Evolutionary conservation across 2,888 invertebrate genomes (phyloP), one percentile per base, ranked within the genome.

Genomic region (Tetramorium bicarinatum): DNA sequence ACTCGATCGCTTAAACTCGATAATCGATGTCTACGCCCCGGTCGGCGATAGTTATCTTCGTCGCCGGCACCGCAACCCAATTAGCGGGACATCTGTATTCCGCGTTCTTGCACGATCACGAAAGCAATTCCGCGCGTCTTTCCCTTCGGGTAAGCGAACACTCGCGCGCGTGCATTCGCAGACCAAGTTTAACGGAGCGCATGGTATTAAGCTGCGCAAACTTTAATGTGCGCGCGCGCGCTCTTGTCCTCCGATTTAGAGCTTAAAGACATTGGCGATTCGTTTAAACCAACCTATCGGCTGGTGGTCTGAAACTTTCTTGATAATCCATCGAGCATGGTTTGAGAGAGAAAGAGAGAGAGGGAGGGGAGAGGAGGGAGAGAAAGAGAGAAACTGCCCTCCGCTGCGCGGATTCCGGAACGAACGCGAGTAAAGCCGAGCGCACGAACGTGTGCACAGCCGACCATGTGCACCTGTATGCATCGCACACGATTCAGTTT

Each of bases 251-350:
- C 21, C 44, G 25, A 81, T 49, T 86, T 81, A 69, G 54, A 76
- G 80, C 84, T 87, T 72, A 83, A 80, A 83, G 81, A 85, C 85
- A 81, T 85, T 56, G 87, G 7, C 66, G 83, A 90, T 87, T 86
- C 85, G 83, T 81, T 88, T 84, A 83, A 85, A 83, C 71, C 67
- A 80, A 76, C 71, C 77, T 72, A 75, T 61, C 71, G 85, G 21
- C 41, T 29, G 29, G 71, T 18, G 79, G 71, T 71, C 59, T 34
- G 18, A 2, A 90, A 90, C 91, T 91, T 91, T 91, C 86, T 84
- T 85, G 88, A 90, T 87, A 88, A 90, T 90, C 86, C 86, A 83
- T 86, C 61, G 79, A 82, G 64, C 69, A 82, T 77, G 41, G 44
- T 49, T 38, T 21, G 66, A 54, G 64, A 56, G 49, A 54, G 3